Conservation (phyloP, 2,113 vertebrate genomes). For the Chaetura pelagica region DNA sequence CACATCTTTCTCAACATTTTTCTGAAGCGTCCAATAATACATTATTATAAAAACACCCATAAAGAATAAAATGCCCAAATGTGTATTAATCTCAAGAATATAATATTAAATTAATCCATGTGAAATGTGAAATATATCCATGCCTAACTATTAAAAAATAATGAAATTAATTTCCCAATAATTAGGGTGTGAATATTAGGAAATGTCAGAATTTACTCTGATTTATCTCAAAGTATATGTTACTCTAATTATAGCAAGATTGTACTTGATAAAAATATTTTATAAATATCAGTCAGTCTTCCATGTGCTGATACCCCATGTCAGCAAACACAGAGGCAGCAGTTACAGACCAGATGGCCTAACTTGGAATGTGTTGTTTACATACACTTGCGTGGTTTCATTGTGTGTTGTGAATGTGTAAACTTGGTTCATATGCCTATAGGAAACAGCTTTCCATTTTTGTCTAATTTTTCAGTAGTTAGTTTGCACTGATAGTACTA, state of each 20-base stretch:
- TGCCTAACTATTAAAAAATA: not conserved
- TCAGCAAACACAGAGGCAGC: conserved; percentile 24
- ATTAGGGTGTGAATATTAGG: not conserved
- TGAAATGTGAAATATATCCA: not conserved
- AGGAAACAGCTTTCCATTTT: not conserved
- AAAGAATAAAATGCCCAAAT: not conserved
- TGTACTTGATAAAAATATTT: conserved; percentile 49
- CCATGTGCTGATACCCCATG: not conserved
- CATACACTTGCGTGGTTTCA: not conserved
- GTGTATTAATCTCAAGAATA: not conserved
- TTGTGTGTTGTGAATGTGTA: conserved; percentile 2
- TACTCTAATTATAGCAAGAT: conserved; percentile 24
- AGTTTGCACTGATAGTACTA: not conserved
- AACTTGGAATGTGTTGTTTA: conserved; percentile 16
- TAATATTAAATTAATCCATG: not conserved
- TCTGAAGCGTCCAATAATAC: not conserved
- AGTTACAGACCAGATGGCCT: conserved; percentile 25
- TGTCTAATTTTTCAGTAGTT: not conserved
- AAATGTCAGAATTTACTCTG: not conserved
- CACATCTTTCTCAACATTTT: not conserved
- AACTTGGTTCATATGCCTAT: not conserved
- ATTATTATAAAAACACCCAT: not conserved
- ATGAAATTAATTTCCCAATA: not conserved
- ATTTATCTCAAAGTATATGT: not conserved
- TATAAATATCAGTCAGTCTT: conserved; percentile 31